Evolutionary conservation across 2,888 invertebrate species (phyloP), one percentile per base, ranked within the genome.

Genomic region (Arctia plantaginis): DNA sequence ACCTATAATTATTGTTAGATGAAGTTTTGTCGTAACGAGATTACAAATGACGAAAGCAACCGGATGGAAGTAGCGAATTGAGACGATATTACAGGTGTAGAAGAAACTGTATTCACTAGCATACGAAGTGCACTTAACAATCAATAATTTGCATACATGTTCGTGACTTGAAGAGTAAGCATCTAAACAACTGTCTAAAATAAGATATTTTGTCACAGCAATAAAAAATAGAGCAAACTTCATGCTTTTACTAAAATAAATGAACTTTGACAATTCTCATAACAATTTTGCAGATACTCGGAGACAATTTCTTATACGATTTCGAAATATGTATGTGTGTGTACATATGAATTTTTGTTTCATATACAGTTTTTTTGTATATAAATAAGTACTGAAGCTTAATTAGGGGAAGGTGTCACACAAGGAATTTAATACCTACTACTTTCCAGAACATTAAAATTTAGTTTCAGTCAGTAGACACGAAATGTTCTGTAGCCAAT

Each of bases 131-230:
- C 91, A 91, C 92, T 92, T 90, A 92, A 86, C 87, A 79, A 81
- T 78, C 72, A 78, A 81, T 76, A 79, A 93, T 93, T 93, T 91
- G 86, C 92, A 93, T 93, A 88, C 76, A 71, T 80, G 84, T 76
- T 87, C 93, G 91, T 93, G 93, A 90, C 88, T 80, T 84, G 91
- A 89, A 90, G 90, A 84, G 47, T 86, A 84, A 88, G 72, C 70
- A 67, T 69, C 77, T 75, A 76, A 78, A 75, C 80, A 79, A 80
- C 80, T 76, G 82, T 77, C 79, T 83, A 80, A 86, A 62, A 83
- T 66, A 74, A 67, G 62, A 66, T 51, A 71, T 67, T 68, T 27
- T 72, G 69, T 67, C 18, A 55, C 30, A 27, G 68, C 35, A 69
- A 65, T 75, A n/a, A 59, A 65, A 66, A 73, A 74, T 82, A 44